These are phyloP conservation scores for Ammodramus savannarum DNA, from an alignment of 2,113 vertebrate species.

Conservation along the genomic window DNA sequence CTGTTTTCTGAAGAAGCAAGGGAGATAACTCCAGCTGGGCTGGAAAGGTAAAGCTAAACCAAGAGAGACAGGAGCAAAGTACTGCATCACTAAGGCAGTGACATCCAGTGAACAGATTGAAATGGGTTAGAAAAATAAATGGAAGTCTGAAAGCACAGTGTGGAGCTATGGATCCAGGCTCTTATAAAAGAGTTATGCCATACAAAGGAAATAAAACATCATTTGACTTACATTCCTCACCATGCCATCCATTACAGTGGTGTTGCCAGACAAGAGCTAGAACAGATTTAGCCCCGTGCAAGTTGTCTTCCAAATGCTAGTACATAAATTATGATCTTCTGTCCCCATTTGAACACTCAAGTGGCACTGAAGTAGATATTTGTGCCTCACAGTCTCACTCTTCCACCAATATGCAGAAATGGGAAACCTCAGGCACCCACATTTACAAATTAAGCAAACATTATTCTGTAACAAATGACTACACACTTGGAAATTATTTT, in stretches of 20 bases:
- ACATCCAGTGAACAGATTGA: neutral
- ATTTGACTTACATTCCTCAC: neutral
- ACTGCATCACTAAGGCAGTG: neutral
- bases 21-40: neutral
- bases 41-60: neutral
- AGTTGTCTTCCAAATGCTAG: neutral
- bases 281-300: neutral
- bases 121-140: neutral
- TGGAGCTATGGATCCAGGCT: neutral
- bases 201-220: slow-evolving; percentile 20
- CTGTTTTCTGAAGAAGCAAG: neutral
- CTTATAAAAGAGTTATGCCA: neutral
- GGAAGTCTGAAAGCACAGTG: neutral
- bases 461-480: slow-evolving; percentile 48
- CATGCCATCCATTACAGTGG: neutral
- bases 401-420: neutral
- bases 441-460: slow-evolving; percentile 42
- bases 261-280: neutral
- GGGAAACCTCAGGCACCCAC: slow-evolving; percentile 37
- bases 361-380: neutral
- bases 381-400: neutral
- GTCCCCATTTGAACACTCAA: neutral
- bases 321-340: neutral
- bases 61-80: neutral
- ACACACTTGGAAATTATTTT: slow-evolving; percentile 38